Evolutionary conservation across 2,888 invertebrate species (phyloP), one percentile per base, ranked within the genome.

Genomic region (Sturmia bella): DNA sequence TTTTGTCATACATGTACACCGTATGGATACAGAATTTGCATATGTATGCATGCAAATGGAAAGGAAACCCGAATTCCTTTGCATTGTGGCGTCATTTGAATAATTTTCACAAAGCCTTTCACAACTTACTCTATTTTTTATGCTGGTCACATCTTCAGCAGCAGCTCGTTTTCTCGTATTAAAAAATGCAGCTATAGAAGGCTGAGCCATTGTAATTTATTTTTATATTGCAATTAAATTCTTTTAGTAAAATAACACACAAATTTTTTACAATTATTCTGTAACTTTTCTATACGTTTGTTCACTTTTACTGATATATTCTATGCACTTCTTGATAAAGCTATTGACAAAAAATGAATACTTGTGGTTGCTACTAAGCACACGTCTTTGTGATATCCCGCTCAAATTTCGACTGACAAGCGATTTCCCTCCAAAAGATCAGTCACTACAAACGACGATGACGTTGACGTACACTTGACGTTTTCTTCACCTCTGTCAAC

Each of bases 161-260:
- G 94, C 95, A 77, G 93, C 92, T 86, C 96, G 93, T 91, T 96
- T 96, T 87, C 96, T 93, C 86, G 94, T 94, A 89, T 93, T 94
- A 89, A 95, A 96, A 92, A 93, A 96, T 84, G 93, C 93, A 82
- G 94, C 94, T 77, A 96, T 93, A 64, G 95, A 94, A 86, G 95
- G 94, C 91, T 96, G 96, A 84, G 95, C 93, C 96, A 96, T 96
- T 87, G 77, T 79, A 64, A 32, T 59, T 72, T 76, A 9, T 17
- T 17, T 48, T 48, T 50, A 52, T 61, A 32, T 43, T 76, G 61
- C 32, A 76, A 77, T 68, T 81, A 84, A 75, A 68, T 21, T 54
- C 54, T 15, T 63, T 81, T 84, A 24, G 81, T 48, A 64, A 50
- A 56, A 56, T 21, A 12, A n/a, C 3, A 2, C 15, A n/a, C 3